phyloP scores from a whole-genome alignment of 2,797 vertebrate species.

The Coluber constrictor region DNA sequence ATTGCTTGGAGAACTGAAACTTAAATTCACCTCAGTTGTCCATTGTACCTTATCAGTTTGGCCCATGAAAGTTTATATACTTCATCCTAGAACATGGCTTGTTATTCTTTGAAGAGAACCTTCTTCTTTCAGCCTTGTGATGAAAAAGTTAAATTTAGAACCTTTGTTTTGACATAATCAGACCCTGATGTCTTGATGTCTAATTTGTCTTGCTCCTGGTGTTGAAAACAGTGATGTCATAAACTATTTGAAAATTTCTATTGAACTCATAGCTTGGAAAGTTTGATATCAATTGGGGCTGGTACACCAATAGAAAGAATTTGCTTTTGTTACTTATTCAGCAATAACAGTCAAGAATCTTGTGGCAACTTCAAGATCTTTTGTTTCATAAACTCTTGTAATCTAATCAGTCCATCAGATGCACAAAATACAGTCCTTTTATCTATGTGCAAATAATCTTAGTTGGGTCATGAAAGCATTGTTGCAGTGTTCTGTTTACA shows the following conservation, averaged over 20 bases:
- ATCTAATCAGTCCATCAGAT: neutral
- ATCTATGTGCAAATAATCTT: slow-evolving; percentile 7
- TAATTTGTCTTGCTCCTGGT: neutral
- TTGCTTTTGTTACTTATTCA: too few species aligned
- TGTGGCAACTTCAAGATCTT: neutral
- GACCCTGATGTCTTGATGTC: neutral
- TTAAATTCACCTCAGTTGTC: neutral
- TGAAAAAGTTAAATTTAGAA: neutral
- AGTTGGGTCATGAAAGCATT: slow-evolving; percentile 1
- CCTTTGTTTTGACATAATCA: neutral
- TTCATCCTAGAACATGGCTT: neutral
- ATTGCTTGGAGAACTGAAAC: neutral
- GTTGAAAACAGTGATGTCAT: neutral
- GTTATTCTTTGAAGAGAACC: neutral
- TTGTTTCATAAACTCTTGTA: neutral
- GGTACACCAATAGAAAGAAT: neutral
- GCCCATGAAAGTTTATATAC: neutral
- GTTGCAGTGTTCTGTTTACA: neutral
- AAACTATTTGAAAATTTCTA: neutral
- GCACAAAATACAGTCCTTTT: neutral
- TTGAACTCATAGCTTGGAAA: neutral
- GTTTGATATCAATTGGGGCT: neutral
- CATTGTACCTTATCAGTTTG: neutral
- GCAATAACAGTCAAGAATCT: neutral
- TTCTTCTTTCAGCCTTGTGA: neutral